Evolutionary conservation across 1,140 invertebrate genomes (phyloP), one percentile per base, ranked within the genome.

Genomic region (Zeugodacus cucurbitae): DNA sequence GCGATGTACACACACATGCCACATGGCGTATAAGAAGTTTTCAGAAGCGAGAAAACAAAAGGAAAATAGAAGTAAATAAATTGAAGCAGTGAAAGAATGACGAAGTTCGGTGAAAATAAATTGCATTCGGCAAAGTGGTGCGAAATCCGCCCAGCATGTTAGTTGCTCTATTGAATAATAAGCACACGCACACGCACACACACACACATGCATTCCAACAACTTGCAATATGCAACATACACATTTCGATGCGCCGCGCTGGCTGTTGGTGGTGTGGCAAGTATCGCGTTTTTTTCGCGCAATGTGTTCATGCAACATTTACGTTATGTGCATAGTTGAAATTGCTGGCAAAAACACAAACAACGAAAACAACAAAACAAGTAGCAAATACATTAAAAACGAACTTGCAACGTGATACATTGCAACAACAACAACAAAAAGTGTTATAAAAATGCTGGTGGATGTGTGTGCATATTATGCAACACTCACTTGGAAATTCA

Each of bases 101-200:
- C 74, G 2, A 82, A 82, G 74, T 82, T 44, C 22, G 26, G 41
- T 29, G 74, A 29, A 74, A 82, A 82, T 82, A 82, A 82, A 82
- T 82, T 54, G 74, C 26, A 82, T 82, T 82, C 41, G n/a, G 74
- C 41, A 82, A 82, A 82, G n/a, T 82, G 74, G 74, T 54, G 74
- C 74, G 74, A 48, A 82, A 82, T 54, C 74, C 74, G 74, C 74
- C 74, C 74, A 82, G 74, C 74, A 82, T 82, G 74, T 82, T 82
- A 82, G 74, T 54, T 82, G 74, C 74, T 82, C 74, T 82, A 82
- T 82, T 82, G 74, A 82, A 82, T 82, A 82, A 82, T 82, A 48
- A 82, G 74, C 74, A 29, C 41, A 26, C 64, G 34, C 64, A 70
- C 64, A 70, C 32, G 17, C n/a, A 29, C 74, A 29, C 74, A 44